Evolutionary conservation across 1,140 invertebrate species (phyloP).

Genomic region (Stegodyphus dumicola): DNA sequence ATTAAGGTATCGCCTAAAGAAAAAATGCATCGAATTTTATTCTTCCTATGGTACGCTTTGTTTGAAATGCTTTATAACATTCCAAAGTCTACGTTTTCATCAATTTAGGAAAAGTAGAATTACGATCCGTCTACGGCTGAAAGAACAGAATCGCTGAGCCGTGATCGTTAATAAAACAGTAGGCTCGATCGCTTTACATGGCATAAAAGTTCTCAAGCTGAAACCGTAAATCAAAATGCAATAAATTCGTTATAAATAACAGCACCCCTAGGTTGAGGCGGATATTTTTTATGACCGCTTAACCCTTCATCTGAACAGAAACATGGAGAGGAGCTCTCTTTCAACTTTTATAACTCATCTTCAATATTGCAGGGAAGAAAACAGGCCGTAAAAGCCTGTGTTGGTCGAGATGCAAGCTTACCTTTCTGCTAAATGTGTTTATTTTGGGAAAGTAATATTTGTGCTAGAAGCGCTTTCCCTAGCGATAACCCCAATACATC

Average conservation of each 20-base stretch:
- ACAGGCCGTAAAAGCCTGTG: constrained; percentile 7
- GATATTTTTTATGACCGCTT: constrained; percentile 15
- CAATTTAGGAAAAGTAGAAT: no score
- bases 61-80: no score
- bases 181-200: not conserved
- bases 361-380: no score
- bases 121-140: no score
- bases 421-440: constrained; percentile 29
- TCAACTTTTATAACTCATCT: constrained; percentile 23
- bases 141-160: not conserved
- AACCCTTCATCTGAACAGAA: not conserved
- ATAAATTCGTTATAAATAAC: constrained; percentile 28
- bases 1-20: no score
- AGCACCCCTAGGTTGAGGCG: not conserved
- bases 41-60: no score
- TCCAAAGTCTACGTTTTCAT: no score
- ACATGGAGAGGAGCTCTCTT: not conserved
- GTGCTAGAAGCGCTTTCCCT: not conserved
- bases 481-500: not conserved
- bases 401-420: not conserved
- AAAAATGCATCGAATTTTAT: no score
- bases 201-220: not conserved
- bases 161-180: constrained; percentile 8
- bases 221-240: not conserved
- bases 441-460: constrained; percentile 24